phyloP scores from a whole-genome alignment of 2,888 invertebrate species.

The Asteroscopus sphinx region DNA sequence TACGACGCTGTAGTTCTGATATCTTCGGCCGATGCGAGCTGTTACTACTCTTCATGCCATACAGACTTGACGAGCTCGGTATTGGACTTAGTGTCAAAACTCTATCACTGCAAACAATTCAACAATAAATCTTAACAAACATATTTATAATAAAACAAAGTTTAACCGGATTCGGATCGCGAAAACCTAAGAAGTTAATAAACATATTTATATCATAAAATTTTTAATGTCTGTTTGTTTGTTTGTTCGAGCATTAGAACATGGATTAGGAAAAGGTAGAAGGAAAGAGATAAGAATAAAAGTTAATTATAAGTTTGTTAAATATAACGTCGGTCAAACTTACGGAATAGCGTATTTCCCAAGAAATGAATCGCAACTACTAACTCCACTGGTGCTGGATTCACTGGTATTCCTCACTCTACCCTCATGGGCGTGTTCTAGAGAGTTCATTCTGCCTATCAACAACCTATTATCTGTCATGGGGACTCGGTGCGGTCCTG shows the following conservation, averaged over 20 bases:
- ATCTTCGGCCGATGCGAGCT: constrained; percentile 80
- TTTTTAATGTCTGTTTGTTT: too few species aligned
- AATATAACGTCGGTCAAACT: constrained; percentile 57
- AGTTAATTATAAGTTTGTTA: rapidly evolving
- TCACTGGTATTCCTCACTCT: constrained; percentile 90
- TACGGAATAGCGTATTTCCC: constrained; percentile 90
- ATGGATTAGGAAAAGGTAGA: too few species aligned
- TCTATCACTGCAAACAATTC: constrained; percentile 89
- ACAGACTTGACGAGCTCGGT: constrained; percentile 94
- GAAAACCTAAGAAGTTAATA: too few species aligned
- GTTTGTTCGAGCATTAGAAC: too few species aligned
- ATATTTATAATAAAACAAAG: too few species aligned
- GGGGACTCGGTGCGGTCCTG: constrained; percentile 68
- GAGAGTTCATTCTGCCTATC: constrained; percentile 80
- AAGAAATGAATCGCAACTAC: constrained; percentile 94
- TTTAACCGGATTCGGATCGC: too few species aligned
- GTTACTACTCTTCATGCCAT: constrained; percentile 85
- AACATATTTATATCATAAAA: too few species aligned
- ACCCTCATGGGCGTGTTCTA: constrained; percentile 82
- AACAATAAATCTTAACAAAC: neutral
- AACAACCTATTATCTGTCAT: constrained; percentile 72
- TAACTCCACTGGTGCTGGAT: constrained; percentile 95
- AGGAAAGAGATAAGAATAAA: too few species aligned
- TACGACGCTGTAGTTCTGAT: constrained; percentile 87
- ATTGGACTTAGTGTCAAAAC: constrained; percentile 96